Evolutionary conservation across 2,888 invertebrate species (phyloP).

Genomic region (Nomada lathburiana): DNA sequence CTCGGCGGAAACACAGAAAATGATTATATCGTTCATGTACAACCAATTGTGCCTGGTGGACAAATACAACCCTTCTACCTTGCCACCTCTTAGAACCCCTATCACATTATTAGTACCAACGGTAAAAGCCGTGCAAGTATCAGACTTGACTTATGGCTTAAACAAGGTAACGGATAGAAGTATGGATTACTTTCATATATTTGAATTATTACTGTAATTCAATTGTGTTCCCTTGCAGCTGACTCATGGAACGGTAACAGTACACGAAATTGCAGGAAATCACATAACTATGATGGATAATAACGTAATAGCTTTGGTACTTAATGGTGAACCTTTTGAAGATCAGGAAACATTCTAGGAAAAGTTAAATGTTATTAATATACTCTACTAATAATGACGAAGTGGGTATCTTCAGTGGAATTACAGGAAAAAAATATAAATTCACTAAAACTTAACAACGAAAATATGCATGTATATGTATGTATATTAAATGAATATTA

Average conservation of each 20-base stretch:
- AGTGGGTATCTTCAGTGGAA: too few species aligned
- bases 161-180: slow-evolving; percentile 75
- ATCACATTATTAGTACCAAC: slow-evolving; percentile 88
- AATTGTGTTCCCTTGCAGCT: slow-evolving; percentile 75
- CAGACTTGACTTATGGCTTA: slow-evolving; percentile 89
- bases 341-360: slow-evolving; percentile 50
- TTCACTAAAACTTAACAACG: too few species aligned
- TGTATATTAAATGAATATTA: slow-evolving; percentile 25
- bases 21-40: slow-evolving; percentile 40
- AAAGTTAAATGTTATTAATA: background rate
- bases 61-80: slow-evolving; percentile 82
- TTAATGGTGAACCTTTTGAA: slow-evolving; percentile 78
- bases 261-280: slow-evolving; percentile 90
- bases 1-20: slow-evolving; percentile 15
- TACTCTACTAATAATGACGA: slow-evolving; percentile 6
- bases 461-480: background rate
- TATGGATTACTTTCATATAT: background rate
- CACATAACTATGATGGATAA: slow-evolving; percentile 90
- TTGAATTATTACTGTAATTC: background rate
- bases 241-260: slow-evolving; percentile 86
- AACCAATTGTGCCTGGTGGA: slow-evolving; percentile 7
- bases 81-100: slow-evolving; percentile 86
- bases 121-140: slow-evolving; percentile 85
- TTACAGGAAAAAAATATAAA: too few species aligned
- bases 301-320: slow-evolving; percentile 85